A percentile compares a stretch with the other conserved stretches of the same genome.
phyloP scores from a whole-genome alignment of 1,140 invertebrate genomes.

The Theocolax elegans region DNA sequence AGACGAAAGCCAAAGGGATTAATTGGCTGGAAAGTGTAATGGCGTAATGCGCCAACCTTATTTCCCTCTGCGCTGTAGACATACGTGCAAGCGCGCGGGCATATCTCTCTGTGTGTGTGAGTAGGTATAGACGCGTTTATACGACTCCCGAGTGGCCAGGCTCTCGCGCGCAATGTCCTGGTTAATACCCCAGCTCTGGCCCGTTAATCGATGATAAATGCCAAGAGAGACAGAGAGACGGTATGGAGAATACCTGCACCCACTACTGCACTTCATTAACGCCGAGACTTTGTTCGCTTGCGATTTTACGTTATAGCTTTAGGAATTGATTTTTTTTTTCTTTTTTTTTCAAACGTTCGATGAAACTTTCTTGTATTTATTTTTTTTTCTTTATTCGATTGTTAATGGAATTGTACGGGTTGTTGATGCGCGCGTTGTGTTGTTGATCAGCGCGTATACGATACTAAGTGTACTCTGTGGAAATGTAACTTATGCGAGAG shows the following conservation, averaged over 20 bases:
- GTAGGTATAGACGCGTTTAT: constrained; percentile 40
- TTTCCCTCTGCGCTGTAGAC: no score
- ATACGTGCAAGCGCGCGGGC: neutral
- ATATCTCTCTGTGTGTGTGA: no score
- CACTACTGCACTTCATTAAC: constrained; percentile 23
- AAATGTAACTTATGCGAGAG: no score
- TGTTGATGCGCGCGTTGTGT: no score
- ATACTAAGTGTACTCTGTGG: no score
- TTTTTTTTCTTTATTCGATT: no score
- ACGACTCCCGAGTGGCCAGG: constrained; percentile 52
- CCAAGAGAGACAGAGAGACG: constrained; percentile 40
- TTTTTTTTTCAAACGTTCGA: no score
- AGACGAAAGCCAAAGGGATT: constrained; percentile 48
- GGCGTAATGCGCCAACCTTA: constrained; percentile 44
- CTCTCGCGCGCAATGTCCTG: constrained; percentile 39
- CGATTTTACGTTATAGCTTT: constrained; percentile 2
- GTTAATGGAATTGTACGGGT: no score
- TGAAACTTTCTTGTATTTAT: no score
- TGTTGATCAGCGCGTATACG: no score
- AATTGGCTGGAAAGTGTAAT: constrained; percentile 54
- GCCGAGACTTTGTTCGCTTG: neutral
- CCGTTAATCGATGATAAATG: constrained; percentile 66
- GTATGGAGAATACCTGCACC: no score
- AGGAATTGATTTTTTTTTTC: no score
- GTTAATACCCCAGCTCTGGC: constrained; percentile 48